Evolutionary conservation across 2,113 vertebrate genomes (phyloP), one percentile per base, ranked within the genome.

Genomic region (Peromyscus maniculatus): DNA sequence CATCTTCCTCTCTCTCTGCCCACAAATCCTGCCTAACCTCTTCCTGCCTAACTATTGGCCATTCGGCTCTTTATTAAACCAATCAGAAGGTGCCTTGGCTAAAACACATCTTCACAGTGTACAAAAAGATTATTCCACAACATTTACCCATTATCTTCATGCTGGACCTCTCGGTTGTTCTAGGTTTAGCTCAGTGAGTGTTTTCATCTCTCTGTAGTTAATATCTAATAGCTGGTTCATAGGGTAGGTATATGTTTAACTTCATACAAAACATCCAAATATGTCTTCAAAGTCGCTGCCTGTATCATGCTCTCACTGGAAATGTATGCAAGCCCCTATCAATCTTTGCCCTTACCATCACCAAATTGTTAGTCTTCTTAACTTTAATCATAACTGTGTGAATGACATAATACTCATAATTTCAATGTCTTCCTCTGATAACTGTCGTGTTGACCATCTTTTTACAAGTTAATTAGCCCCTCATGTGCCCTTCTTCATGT

Each of bases 121-220:
- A 21, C 13, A n/a, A 72, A 71, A 71, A n/a, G 6, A 21, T 72
- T n/a, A 72, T n/a, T 72, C 36, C 5, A 21, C 36, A 72, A 72
- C 3, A 21, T n/a, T 72, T 91, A 75, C 55, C 69, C 11, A n/a
- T 64, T 80, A 52, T 80, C 49, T 43, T 89, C 33, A 84, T 33
- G 16, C 66, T 72, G 52, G 31, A 66, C 22, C 21, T 86, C 86
- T 95, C 86, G 49, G 57, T 66, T 62, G 9, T 80, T 94, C n/a
- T 55, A 77, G 93, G 77, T 86, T 96, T 93, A 77, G 64, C 17
- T 93, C 77, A 66, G 36, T 39, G 26, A 72, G 33, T 88, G 57
- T 84, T 89, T 95, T 89, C 46, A 16, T 74, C 78, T 96, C 55
- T 77, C 52, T 96, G 80, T 17, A 72, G 52, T 95, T 94, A 96